Evolutionary conservation across 2,113 vertebrate genomes (phyloP).

Genomic region (Opisthocomus hoazin): DNA sequence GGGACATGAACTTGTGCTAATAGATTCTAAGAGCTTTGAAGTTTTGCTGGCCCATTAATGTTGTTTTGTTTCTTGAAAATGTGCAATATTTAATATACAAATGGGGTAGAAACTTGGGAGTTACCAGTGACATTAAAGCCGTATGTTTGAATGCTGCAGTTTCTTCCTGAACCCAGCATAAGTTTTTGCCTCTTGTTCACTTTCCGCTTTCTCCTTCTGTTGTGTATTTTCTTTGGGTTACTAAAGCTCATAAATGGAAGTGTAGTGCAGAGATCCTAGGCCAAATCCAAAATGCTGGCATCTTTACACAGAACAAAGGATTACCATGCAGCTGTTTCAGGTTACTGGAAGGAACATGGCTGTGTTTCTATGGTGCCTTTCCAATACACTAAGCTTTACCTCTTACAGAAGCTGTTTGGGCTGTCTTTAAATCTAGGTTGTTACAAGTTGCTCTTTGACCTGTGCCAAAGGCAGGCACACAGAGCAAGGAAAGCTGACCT

Average conservation of each 20-base stretch:
- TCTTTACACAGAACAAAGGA: neutral
- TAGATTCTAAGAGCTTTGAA: neutral
- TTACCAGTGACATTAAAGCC: neutral
- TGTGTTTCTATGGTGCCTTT: neutral
- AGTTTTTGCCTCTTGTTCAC: neutral
- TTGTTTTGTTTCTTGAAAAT: neutral
- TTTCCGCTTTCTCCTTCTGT: neutral
- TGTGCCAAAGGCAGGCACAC: neutral
- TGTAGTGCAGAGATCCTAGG: neutral
- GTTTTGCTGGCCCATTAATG: neutral
- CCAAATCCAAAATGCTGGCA: neutral
- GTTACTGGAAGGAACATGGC: neutral
- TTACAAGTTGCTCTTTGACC: neutral
- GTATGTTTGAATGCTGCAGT: neutral
- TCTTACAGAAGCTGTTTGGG: neutral
- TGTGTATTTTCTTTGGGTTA: neutral
- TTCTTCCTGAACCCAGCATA: neutral
- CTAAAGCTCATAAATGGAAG: neutral
- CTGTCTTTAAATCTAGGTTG: neutral
- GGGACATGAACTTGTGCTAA: neutral
- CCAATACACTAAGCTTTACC: neutral
- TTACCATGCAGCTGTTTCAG: neutral
- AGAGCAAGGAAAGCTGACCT: neutral
- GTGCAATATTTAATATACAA: neutral
- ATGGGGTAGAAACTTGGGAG: no score